Percentiles rank a stretch among this genome's conserved stretches.
Conservation (phyloP, 2,888 invertebrate species). For the Hylaea fasciaria region DNA sequence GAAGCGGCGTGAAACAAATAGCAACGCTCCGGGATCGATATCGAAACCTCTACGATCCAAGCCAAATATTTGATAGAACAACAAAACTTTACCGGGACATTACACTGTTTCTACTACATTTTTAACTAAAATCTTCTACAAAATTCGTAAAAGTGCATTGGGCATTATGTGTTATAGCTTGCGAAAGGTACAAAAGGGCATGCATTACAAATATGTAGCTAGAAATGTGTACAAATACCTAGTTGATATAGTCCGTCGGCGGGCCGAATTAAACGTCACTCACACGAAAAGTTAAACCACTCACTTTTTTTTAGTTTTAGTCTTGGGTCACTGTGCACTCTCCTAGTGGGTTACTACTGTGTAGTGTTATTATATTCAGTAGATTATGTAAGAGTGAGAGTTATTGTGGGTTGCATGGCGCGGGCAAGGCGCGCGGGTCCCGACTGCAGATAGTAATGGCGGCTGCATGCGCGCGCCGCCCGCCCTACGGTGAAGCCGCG, state of each 20-base stretch:
- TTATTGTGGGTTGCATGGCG: conserved; percentile 68
- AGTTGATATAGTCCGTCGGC: conserved; percentile 21
- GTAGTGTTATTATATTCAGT: conserved; percentile 19
- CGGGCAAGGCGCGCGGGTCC: conserved; percentile 69
- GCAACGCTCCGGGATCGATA: conserved; percentile 39
- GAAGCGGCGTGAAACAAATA: conserved; percentile 37
- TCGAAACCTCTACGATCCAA: conserved; percentile 29
- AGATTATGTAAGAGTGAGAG: conserved; percentile 67
- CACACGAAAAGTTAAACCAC: conserved; percentile 17
- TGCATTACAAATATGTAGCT: conserved; percentile 17
- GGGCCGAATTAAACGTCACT: conserved; percentile 7
- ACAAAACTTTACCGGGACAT: conserved; percentile 29
- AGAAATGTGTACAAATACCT: conserved; percentile 20
- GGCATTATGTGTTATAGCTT: neutral
- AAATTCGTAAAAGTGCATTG: neutral
- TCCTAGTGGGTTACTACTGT: conserved; percentile 10
- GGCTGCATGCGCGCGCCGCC: conserved; percentile 77
- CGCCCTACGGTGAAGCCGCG: conserved; percentile 67
- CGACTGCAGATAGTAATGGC: conserved; percentile 82
- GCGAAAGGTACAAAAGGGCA: conserved; percentile 1
- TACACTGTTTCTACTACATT: conserved; percentile 6
- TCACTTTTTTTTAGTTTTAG: conserved; percentile 21
- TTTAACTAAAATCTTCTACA: conserved; percentile 13
- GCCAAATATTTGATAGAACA: conserved; percentile 34
- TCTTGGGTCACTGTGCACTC: conserved; percentile 19